These are phyloP conservation scores for Rotaria macrura DNA, from an alignment of 2,888 invertebrate genomes.

Conservation along the genomic window DNA sequence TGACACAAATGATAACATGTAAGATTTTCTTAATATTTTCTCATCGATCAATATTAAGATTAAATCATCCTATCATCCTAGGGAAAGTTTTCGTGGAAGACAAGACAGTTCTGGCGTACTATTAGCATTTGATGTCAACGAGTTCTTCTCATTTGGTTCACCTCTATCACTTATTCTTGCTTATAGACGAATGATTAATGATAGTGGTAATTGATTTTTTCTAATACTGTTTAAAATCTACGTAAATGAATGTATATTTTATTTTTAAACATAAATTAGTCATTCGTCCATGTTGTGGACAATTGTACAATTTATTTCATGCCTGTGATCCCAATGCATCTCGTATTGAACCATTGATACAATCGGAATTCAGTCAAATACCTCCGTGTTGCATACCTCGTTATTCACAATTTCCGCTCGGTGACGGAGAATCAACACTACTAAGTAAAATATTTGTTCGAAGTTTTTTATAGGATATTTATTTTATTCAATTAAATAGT, in stretches of 20 bases:
- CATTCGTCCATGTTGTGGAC: slow-evolving; percentile 64
- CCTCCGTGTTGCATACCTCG: slow-evolving; percentile 66
- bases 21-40: not conserved
- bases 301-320: slow-evolving; percentile 95
- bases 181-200: slow-evolving; percentile 59
- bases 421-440: slow-evolving; percentile 91
- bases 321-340: slow-evolving; percentile 90
- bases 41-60: too few relatives aligned
- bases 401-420: slow-evolving; percentile 89
- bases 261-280: not conserved
- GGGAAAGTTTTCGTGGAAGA: not conserved
- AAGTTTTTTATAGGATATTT: not conserved
- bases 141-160: slow-evolving; percentile 93
- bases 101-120: slow-evolving; percentile 37
- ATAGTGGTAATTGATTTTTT: not conserved
- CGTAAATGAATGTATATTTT: not conserved
- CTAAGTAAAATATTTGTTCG: slow-evolving; percentile 57
- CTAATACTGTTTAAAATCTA: not conserved
- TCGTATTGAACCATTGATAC: slow-evolving; percentile 54
- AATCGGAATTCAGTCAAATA: slow-evolving; percentile 28
- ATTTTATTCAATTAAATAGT: not conserved
- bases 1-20: not conserved
- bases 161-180: slow-evolving; percentile 84
- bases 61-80: too few relatives aligned
- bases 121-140: slow-evolving; percentile 82